These are phyloP conservation scores for Odontomyia ornata DNA, from an alignment of 2,888 invertebrate genomes.

Conservation along the genomic window DNA sequence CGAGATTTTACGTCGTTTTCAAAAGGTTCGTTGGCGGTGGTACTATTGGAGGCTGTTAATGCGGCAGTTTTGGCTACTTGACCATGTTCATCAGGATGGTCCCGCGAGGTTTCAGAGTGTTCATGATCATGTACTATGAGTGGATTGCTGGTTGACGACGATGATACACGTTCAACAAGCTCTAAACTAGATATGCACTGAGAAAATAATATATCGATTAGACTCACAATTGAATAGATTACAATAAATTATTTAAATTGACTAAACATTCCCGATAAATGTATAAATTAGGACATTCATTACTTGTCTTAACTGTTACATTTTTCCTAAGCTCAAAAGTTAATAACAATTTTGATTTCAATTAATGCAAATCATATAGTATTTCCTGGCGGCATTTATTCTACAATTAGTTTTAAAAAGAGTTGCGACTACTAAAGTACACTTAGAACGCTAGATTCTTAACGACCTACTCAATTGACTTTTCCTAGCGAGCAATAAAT, in stretches of 20 bases:
- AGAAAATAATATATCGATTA: constrained; percentile 51
- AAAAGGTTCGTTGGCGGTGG: background rate
- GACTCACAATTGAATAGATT: background rate
- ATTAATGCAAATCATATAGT: too few species aligned
- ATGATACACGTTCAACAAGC: constrained; percentile 54
- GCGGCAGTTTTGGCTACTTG: background rate
- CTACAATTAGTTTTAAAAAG: too few species aligned
- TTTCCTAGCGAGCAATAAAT: background rate
- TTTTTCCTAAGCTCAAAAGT: too few species aligned
- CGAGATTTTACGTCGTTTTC: constrained; percentile 21
- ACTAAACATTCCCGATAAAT: background rate
- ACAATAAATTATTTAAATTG: background rate
- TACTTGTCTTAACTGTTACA: too few species aligned
- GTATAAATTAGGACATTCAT: background rate
- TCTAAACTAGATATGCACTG: constrained; percentile 67
- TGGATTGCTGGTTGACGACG: constrained; percentile 52
- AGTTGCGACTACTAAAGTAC: too few species aligned
- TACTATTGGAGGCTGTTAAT: background rate
- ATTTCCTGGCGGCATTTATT: too few species aligned
- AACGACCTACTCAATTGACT: constrained; percentile 30
- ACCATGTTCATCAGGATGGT: constrained; percentile 10
- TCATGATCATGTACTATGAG: constrained; percentile 53
- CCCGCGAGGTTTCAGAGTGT: constrained; percentile 54
- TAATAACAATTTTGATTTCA: too few species aligned
- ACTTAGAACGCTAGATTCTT: constrained; percentile 28